Conservation (phyloP, 2,113 vertebrate species). For the Picathartes gymnocephalus region DNA sequence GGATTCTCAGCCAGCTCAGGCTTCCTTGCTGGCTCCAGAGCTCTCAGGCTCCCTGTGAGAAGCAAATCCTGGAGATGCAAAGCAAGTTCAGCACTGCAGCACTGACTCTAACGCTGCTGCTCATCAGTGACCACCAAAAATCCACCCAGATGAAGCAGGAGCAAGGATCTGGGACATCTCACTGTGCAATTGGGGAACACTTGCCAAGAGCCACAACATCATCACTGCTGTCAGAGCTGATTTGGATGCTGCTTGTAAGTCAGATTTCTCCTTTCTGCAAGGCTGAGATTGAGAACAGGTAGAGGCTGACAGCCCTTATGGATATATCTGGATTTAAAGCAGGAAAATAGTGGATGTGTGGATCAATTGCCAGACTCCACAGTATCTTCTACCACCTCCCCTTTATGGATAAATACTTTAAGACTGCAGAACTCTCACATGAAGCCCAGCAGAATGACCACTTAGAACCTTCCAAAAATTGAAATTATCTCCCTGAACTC, state of each 20-base stretch:
- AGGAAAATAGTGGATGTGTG: background rate
- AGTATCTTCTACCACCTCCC: background rate
- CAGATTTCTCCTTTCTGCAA: background rate
- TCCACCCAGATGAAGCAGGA: background rate
- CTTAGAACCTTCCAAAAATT: background rate
- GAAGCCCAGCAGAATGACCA: background rate
- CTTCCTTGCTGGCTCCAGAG: background rate
- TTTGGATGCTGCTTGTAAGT: background rate
- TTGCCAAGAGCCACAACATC: background rate
- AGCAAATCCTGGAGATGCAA: background rate
- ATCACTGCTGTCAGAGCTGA: background rate
- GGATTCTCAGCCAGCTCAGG: background rate
- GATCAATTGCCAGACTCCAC: background rate
- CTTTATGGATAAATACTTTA: background rate
- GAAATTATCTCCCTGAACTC: background rate
- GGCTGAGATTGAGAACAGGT: background rate
- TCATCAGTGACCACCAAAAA: background rate
- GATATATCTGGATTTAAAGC: background rate
- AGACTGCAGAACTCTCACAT: accelerated
- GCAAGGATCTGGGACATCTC: background rate
- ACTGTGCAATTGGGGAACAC: background rate
- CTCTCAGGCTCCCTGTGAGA: background rate
- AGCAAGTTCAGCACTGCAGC: accelerated
- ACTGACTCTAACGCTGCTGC: accelerated
- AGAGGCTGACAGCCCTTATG: background rate